These are phyloP conservation scores for Aepyceros melampus DNA, from an alignment of 2,113 vertebrate species.

Conservation along the genomic window DNA sequence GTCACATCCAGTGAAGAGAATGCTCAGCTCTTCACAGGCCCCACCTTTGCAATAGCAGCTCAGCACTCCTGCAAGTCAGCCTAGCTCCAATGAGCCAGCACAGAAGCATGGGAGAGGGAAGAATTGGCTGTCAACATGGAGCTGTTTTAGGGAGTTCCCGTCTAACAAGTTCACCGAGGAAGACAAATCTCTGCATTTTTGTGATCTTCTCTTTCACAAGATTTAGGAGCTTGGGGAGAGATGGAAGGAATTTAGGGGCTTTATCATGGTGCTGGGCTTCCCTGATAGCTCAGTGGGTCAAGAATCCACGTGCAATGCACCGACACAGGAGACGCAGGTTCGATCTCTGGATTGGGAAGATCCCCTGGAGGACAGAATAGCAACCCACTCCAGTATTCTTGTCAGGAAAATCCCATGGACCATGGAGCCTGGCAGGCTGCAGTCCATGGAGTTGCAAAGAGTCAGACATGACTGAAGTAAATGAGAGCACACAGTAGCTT, in stretches of 20 bases:
- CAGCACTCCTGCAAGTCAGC: background rate
- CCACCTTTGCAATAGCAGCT: background rate
- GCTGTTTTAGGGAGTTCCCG: background rate
- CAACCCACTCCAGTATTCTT: background rate
- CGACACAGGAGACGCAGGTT: background rate
- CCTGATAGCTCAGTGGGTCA: background rate
- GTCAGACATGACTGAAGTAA: background rate
- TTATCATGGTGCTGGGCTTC: background rate
- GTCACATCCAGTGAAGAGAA: conserved; percentile 19
- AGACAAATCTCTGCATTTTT: background rate
- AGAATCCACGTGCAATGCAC: background rate
- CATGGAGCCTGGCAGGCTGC: background rate
- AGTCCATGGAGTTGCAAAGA: background rate
- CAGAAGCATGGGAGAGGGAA: background rate
- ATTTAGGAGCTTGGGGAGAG: background rate
- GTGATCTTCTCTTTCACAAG: background rate
- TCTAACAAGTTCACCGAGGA: background rate
- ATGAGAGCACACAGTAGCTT: background rate
- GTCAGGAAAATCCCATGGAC: background rate
- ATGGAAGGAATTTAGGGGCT: background rate
- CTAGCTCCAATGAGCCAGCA: background rate
- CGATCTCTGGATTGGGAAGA: background rate
- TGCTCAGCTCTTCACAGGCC: background rate
- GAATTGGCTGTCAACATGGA: background rate
- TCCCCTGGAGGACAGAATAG: background rate